phyloP scores from a whole-genome alignment of 1,140 invertebrate species.

The Bombus soroeensis region DNA sequence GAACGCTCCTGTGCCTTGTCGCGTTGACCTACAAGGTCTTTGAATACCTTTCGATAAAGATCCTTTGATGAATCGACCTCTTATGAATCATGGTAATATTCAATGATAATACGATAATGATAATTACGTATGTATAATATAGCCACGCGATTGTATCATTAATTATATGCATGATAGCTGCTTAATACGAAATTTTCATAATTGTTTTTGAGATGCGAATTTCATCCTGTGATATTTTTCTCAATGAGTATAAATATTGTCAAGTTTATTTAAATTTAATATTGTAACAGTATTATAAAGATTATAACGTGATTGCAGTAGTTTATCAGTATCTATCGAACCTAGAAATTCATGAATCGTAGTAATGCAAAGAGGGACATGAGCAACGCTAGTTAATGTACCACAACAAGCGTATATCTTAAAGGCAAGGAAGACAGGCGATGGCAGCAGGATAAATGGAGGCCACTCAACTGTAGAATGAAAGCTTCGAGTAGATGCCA shows the following conservation, averaged over 20 bases:
- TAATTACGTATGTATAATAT: background rate
- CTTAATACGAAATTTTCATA: background rate
- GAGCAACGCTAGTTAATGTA: background rate
- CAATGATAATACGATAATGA: conserved; percentile 6
- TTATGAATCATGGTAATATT: conserved; percentile 28
- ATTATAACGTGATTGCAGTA: too few relatives aligned
- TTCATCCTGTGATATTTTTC: background rate
- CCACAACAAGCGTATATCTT: background rate
- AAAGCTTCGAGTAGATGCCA: background rate
- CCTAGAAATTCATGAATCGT: background rate
- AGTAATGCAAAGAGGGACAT: background rate
- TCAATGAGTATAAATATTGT: too few relatives aligned
- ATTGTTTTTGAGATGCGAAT: background rate
- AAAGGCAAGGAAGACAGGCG: conserved; percentile 5
- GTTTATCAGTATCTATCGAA: background rate
- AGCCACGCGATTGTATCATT: background rate
- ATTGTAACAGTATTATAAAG: background rate
- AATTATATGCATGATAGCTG: background rate
- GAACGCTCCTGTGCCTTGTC: conserved; percentile 9
- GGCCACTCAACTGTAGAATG: conserved; percentile 22
- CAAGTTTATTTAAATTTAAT: too few relatives aligned
- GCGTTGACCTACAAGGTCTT: conserved; percentile 28
- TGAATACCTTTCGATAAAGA: conserved; percentile 22
- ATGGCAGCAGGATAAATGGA: conserved; percentile 13
- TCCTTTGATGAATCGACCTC: conserved; percentile 1